Evolutionary conservation across 2,888 invertebrate species (phyloP).

Genomic region (Parnassius smintheus): DNA sequence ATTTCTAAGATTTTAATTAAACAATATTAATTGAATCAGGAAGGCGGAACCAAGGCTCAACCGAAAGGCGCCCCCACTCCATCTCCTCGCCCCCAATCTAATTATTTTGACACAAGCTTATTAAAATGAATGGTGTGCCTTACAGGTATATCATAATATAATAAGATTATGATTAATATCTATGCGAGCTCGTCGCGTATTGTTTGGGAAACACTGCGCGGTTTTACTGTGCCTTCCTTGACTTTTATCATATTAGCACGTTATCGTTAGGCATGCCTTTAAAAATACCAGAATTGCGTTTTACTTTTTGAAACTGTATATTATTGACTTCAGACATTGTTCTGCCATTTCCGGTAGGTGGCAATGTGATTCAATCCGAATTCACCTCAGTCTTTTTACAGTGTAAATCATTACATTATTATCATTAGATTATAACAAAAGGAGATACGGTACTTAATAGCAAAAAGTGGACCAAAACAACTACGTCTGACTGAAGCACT

Average conservation of each 20-base stretch:
- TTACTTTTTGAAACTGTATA: no score
- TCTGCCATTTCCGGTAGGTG: no score
- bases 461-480: no score
- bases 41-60: constrained; percentile 40
- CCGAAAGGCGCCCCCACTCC: constrained; percentile 18
- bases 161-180: constrained; percentile 56
- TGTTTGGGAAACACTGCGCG: constrained; percentile 32
- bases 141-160: constrained; percentile 38
- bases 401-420: no score
- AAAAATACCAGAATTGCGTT: background rate
- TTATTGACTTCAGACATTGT: no score
- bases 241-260: constrained; percentile 11
- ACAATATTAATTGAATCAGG: constrained; percentile 37
- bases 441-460: no score
- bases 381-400: no score
- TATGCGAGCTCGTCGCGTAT: constrained; percentile 30
- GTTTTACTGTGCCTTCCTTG: constrained; percentile 9
- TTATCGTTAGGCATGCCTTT: background rate
- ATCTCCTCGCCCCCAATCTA: constrained; percentile 34
- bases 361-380: no score
- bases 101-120: constrained; percentile 54
- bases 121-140: constrained; percentile 37
- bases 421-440: no score
- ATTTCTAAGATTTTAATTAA: constrained; percentile 5
- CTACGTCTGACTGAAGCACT: no score